phyloP scores from a whole-genome alignment of 2,888 invertebrate genomes.

The Camponotus fellah region DNA sequence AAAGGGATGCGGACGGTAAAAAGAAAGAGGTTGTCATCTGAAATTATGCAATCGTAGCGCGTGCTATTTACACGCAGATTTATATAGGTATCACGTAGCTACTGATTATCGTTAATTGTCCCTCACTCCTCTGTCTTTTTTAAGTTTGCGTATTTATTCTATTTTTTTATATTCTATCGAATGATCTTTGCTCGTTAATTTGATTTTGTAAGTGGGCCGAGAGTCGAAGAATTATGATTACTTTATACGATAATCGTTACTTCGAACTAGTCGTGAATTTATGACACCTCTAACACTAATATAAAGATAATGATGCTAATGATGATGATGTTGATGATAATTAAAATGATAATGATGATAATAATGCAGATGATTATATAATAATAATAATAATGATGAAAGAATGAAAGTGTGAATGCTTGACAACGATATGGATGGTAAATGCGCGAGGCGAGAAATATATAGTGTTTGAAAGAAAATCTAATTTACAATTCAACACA shows the following conservation, averaged over 20 bases:
- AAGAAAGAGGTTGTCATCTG: constrained; percentile 18
- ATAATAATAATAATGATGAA: constrained; percentile 32
- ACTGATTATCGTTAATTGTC: constrained; percentile 56
- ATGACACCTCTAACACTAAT: constrained; percentile 56
- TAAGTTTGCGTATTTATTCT: constrained; percentile 82
- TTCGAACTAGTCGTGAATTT: constrained; percentile 75
- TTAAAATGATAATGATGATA: constrained; percentile 38
- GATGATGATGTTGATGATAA: constrained; percentile 42
- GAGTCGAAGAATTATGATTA: constrained; percentile 59
- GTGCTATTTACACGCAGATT: not conserved
- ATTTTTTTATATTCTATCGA: constrained; percentile 60
- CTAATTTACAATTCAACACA: constrained; percentile 60
- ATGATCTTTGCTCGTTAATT: constrained; percentile 47
- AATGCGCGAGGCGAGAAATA: constrained; percentile 19
- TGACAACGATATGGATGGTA: constrained; percentile 41
- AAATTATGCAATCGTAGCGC: constrained; percentile 40
- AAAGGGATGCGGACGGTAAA: constrained; percentile 40
- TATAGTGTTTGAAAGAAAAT: constrained; percentile 61
- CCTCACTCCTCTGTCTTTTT: constrained; percentile 68
- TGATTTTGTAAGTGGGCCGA: constrained; percentile 54
- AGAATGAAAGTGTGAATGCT: constrained; percentile 53
- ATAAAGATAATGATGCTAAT: constrained; percentile 58
- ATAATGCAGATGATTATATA: constrained; percentile 36
- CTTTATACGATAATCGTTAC: constrained; percentile 65
- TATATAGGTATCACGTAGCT: constrained; percentile 28